Percentiles rank a stretch among this genome's conserved stretches.
Evolutionary conservation across 2,113 vertebrate genomes (phyloP).

Genomic region (Rana temporaria): DNA sequence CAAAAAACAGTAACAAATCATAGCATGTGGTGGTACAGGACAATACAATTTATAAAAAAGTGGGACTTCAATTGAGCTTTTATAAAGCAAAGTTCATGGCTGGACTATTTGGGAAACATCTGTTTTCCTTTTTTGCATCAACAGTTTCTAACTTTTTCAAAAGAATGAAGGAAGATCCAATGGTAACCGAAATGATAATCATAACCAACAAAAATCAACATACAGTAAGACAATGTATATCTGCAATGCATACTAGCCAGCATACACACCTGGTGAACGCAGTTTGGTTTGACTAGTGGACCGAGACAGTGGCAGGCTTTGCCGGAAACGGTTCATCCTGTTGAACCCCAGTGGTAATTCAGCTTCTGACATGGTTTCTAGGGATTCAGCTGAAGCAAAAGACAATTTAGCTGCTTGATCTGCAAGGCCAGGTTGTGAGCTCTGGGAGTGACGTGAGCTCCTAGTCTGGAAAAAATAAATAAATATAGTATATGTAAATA

Average conservation of each 20-base stretch:
- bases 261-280: conserved; percentile 88
- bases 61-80: too few species aligned
- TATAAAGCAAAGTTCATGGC: too few species aligned
- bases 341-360: conserved; percentile 96
- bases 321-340: conserved; percentile 97
- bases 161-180: too few species aligned
- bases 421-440: conserved; percentile 93
- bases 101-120: too few species aligned
- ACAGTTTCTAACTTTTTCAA: too few species aligned
- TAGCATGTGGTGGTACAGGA: too few species aligned
- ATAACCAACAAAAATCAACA: too few species aligned
- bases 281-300: conserved; percentile 98
- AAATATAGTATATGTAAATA: background rate
- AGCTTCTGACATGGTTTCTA: conserved; percentile 98
- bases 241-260: background rate
- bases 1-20: too few species aligned
- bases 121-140: too few species aligned
- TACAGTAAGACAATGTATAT: too few species aligned
- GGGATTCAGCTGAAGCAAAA: conserved; percentile 93
- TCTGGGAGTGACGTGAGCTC: conserved; percentile 93
- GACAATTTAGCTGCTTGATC: conserved; percentile 96
- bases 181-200: too few species aligned
- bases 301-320: conserved; percentile 94
- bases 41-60: too few species aligned
- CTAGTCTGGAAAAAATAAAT: conserved; percentile 78